Conservation (phyloP, 2,797 vertebrate genomes). For the Calcarius lapponicus region DNA sequence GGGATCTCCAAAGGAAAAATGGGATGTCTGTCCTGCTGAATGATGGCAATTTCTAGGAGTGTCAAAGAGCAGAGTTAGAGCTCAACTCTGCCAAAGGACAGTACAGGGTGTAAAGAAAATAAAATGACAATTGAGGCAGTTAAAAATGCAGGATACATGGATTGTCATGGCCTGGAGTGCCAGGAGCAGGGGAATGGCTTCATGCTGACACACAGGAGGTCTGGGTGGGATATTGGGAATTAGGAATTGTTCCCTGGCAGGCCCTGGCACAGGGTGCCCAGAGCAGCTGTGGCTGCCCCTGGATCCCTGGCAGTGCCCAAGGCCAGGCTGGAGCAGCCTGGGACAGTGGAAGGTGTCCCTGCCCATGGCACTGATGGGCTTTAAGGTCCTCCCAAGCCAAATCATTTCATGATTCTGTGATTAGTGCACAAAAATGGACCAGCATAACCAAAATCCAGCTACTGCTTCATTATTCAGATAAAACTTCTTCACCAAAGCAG, state of each 20-base stretch:
- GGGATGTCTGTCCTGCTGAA: neutral
- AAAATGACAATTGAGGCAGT: neutral
- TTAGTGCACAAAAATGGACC: neutral
- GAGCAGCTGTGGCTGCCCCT: neutral
- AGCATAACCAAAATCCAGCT: neutral
- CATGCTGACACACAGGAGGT: neutral
- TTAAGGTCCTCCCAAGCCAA: neutral
- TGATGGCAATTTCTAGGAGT: neutral
- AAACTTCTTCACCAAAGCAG: neutral
- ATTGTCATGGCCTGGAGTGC: neutral
- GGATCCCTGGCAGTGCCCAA: neutral
- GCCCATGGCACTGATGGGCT: neutral
- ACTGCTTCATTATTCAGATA: neutral
- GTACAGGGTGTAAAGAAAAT: neutral
- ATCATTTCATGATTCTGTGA: neutral
- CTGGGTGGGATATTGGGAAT: neutral
- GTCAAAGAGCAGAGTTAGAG: neutral
- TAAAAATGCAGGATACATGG: neutral
- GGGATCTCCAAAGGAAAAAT: neutral
- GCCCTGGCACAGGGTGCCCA: neutral
- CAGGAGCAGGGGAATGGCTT: neutral
- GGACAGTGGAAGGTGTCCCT: neutral
- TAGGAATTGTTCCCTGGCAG: neutral
- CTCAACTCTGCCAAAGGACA: neutral
- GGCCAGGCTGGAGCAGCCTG: neutral